Base-by-base conservation (phyloP, 2,113 vertebrate species). In the chimpanzee (Pan troglodytes) region DNA sequence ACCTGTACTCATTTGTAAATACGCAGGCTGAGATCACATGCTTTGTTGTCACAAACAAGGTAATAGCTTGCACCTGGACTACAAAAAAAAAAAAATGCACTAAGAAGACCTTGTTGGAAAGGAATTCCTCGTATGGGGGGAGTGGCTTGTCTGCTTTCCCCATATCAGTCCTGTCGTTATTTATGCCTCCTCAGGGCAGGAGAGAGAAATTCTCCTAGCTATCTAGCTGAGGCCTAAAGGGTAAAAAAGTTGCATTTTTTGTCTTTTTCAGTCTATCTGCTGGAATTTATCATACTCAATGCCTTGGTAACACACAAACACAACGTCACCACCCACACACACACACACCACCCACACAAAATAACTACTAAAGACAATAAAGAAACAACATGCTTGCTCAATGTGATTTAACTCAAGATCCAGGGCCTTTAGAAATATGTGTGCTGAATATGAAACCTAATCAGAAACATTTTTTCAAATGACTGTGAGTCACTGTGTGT, bases 1-100 rank as follows among this genome's bases (percentile, higher is more conserved):
- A 96, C 96, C 97, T 97, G 96, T 88, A 95, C 96, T 94, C 40
- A 13, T 92, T 97, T 97, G 96, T 93, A 98, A 98, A 97, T 94
- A 97, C 76, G 94, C 95, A 94, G 93, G 80, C 75, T 81, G 92
- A 90, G 52, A 94, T 90, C 93, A 94, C 90, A 96, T 86, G 82
- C 81, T 95, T 95, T 95, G 45, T 96, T 97, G 90, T 92, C 79
- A 90, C 76, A 96, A 93, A 95, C 83, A 89, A 57, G 50, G 80
- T 97, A 98, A 97, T 97, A 90, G 84, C 89, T 97, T 97, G 87
- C 95, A 98, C 93, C 96, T 97, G 97, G 85, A 73, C 13, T 64
- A 35, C 64, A 89, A 87, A 68, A 86, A 88, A 82, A 68, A 86
- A 88, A 82, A 80, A 55, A 38, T 79, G 67, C 22, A 59, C 57